Conservation (phyloP, 2,797 vertebrate species). For the Ambastaia sidthimunki region DNA sequence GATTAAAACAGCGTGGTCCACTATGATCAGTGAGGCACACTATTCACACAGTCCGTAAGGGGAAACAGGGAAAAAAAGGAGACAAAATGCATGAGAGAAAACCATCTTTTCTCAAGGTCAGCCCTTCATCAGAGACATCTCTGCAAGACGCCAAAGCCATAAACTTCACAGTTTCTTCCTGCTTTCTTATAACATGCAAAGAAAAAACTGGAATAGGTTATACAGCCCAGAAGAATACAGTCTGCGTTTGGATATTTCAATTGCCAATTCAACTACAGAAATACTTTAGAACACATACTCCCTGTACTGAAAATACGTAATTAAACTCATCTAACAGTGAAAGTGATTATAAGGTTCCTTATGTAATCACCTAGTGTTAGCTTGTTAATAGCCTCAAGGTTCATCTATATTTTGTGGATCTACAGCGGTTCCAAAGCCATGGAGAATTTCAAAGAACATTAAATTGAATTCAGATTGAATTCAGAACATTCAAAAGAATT, state of each 20-base stretch:
- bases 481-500: constrained; percentile 5
- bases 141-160: not conserved
- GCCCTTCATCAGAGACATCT: constrained; percentile 2
- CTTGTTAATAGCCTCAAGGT: constrained; percentile 16
- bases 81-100: not conserved
- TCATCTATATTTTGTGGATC: constrained; percentile 11
- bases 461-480: no score
- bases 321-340: not conserved
- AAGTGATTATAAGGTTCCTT: constrained; percentile 2
- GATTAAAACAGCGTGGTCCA: constrained; percentile 28
- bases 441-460: not conserved
- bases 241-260: not conserved
- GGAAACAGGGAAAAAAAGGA: constrained; percentile 13
- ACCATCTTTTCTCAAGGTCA: constrained; percentile 11
- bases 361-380: constrained; percentile 19
- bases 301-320: constrained; percentile 4
- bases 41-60: constrained; percentile 16
- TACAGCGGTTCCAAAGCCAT: not conserved
- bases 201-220: not conserved
- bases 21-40: constrained; percentile 21
- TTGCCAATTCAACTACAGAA: not conserved
- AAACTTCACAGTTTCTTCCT: not conserved
- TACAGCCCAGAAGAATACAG: not conserved
- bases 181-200: not conserved
- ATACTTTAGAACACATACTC: constrained; percentile 8